Percentiles rank a stretch among this genome's conserved stretches.
Evolutionary conservation across 2,797 vertebrate genomes (phyloP).

Genomic region (Neosilurus mollespiculum): DNA sequence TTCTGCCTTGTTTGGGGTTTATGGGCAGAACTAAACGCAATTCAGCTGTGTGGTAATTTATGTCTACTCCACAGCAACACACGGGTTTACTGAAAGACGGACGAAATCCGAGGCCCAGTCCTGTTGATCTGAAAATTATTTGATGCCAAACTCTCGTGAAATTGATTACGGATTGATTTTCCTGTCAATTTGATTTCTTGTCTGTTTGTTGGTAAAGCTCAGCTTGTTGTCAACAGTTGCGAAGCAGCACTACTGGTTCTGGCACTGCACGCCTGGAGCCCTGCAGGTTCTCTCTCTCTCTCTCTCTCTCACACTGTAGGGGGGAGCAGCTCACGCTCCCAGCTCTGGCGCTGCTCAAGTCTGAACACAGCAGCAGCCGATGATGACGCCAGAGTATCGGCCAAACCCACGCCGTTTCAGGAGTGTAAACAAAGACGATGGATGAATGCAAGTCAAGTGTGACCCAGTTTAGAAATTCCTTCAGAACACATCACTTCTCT

Average conservation of each 20-base stretch:
- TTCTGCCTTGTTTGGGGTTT: not conserved
- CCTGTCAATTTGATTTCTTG: not conserved
- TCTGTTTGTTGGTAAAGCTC: not conserved
- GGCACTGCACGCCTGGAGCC: not conserved
- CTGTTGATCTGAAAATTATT: not conserved
- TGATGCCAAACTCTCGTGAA: not conserved
- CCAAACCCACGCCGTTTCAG: constrained; percentile 29
- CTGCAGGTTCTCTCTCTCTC: not conserved
- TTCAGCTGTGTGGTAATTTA: not conserved
- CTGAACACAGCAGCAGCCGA: constrained; percentile 40
- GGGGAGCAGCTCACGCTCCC: not conserved
- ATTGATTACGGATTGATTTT: not conserved
- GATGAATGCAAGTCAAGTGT: constrained; percentile 19
- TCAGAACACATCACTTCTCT: not conserved
- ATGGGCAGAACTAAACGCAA: not conserved
- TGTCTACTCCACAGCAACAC: not conserved
- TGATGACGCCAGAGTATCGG: constrained; percentile 43
- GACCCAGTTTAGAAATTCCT: constrained; percentile 4
- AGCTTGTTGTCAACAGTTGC: constrained; percentile 10
- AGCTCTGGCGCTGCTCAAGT: constrained; percentile 41
- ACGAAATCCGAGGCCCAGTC: not conserved
- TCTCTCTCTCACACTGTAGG: not conserved
- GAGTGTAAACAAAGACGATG: constrained; percentile 50
- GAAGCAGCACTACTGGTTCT: constrained; percentile 28
- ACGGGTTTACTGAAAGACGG: not conserved